Base-by-base conservation (phyloP, 2,797 vertebrate genomes). In the Acomys russatus region DNA sequence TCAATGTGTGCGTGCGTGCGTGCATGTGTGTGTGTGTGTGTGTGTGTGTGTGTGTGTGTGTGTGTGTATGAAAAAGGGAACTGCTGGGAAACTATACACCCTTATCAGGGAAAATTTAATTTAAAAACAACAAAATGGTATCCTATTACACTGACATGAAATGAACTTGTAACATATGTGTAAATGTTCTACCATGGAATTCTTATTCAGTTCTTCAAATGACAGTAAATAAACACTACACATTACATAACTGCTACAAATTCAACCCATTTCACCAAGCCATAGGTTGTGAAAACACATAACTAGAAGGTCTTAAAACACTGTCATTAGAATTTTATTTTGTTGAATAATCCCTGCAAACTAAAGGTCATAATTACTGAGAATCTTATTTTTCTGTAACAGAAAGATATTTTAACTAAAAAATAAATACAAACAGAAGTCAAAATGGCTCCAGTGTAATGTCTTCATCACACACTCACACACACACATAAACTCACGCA, bases 391-490 rank as follows among this genome's bases (percentile, higher is more conserved):
- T 95, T 94, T 35, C 44, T 70, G 73, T 68, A 30, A 38, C 10
- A 64, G 92, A 59, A 44, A 6, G 30, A 4, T 0, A 5, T 82
- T 91, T 91, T 87, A 38, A 89, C 25, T 86, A 88, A 74, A 59
- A 95, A 96, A 56, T 61, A 87, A 92, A 95, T 90, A 74, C 63
- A 91, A 94, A 91, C 56, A 89, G 76, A 92, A 94, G 91, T 95
- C 85, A 71, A 51, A 86, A 85, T 54, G 85, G 92, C 59, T 63
- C 73, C 79, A 59, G 71, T 73, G 71, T 51, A 23, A 10, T 71
- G 17, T 56, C 4, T 44, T 44, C 44, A 44, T 44, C 44, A 44
- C 44, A 44, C 44, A 44, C n/a, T n/a, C n/a, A n/a, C n/a, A n/a
- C n/a, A n/a, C n/a, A n/a, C n/a, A n/a, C n/a, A n/a, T n/a, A n/a